Evolutionary conservation across 2,888 invertebrate genomes (phyloP), one percentile per base, ranked within the genome.

Genomic region (Chrysolina haemoptera): DNA sequence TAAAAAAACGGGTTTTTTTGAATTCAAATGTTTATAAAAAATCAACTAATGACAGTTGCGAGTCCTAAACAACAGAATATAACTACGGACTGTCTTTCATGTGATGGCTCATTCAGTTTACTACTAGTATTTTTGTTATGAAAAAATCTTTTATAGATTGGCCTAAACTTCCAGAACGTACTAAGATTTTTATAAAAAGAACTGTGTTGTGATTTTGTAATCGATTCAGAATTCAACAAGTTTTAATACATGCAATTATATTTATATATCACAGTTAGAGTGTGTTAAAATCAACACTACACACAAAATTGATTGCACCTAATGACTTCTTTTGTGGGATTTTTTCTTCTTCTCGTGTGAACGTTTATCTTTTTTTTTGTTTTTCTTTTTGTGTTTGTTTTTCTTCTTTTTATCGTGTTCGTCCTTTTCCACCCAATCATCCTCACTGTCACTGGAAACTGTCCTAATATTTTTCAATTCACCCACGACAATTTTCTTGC

Each of bases 361-460:
- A 85, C 65, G 70, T 55, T 81, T 81, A 74, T 75, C 87, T 86
- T n/a, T 89, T 88, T 82, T 81, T 65, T 83, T 84, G 63, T 81
- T 78, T 75, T 82, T 83, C 68, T 82, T 83, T 46, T 81, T 80
- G 50, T 81, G 80, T 55, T 82, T 80, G 40, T 75, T 76, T 53
- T 80, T 81, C 41, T 79, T 81, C 43, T 74, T 76, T 43, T 81
- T 77, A 16, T 71, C 71, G 0, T 62, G 35, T 22, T 66, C 53
- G 62, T 77, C 76, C 62, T 82, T 85, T 76, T 85, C 85, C 40
- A 85, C 76, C 85, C 85, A 85, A 65, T 84, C 83, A 67, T 84
- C 84, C 48, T 79, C 82, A 66, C 79, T 81, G 27, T 78, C 78
- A 62, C 76, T 78, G 3, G 68, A 73, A 62, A 48, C 41, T 27